These are phyloP conservation scores for Abrostola triplasia DNA, from an alignment of 2,888 invertebrate species.

Conservation along the genomic window DNA sequence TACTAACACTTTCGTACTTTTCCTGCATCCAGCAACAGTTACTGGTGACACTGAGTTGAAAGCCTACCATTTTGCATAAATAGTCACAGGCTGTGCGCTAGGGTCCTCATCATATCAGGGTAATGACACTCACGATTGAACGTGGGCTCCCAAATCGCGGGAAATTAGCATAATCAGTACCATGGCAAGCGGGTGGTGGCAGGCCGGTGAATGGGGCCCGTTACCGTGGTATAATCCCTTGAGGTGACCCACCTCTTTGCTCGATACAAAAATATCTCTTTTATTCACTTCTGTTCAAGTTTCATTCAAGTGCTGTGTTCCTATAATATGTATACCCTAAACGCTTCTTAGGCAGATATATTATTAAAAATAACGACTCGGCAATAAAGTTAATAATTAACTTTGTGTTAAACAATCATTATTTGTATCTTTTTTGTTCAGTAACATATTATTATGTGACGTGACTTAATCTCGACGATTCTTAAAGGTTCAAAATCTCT, in stretches of 20 bases:
- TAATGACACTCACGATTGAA: conserved; percentile 24
- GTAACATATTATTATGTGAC: too few relatives aligned
- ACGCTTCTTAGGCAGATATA: too few relatives aligned
- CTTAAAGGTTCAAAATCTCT: too few relatives aligned
- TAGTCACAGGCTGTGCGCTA: conserved; percentile 18
- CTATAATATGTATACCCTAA: too few relatives aligned
- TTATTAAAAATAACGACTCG: too few relatives aligned
- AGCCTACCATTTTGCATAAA: conserved; percentile 28
- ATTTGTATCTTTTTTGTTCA: too few relatives aligned
- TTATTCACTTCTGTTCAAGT: too few relatives aligned
- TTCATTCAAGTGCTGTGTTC: too few relatives aligned
- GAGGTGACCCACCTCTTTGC: background rate
- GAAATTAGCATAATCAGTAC: conserved; percentile 51
- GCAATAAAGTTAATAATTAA: too few relatives aligned
- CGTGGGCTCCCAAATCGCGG: conserved; percentile 21
- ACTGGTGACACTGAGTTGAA: conserved; percentile 16
- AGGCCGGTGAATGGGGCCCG: conserved; percentile 8
- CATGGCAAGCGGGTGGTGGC: conserved; percentile 26
- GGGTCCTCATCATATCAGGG: conserved; percentile 1
- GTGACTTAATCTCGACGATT: too few relatives aligned
- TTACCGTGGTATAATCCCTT: conserved; percentile 17
- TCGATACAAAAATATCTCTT: too few relatives aligned
- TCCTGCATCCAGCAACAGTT: conserved; percentile 13
- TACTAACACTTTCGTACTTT: background rate
- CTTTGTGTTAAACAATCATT: too few relatives aligned